Base-by-base conservation (phyloP, 2,888 invertebrate species). In the Ypsolopha scabrella region DNA sequence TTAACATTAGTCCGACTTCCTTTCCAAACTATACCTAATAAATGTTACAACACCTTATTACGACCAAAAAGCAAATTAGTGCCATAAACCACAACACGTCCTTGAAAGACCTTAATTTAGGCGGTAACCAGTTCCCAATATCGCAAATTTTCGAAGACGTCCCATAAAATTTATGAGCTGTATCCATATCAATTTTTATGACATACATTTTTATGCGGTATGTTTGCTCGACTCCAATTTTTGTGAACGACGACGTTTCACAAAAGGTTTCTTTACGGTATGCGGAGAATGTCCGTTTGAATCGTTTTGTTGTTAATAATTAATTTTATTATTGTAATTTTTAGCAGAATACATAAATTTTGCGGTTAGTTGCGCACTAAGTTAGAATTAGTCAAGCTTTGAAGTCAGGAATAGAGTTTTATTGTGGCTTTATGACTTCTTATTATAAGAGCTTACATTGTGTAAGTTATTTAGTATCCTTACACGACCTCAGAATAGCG, bases 81-180 rank as follows among this genome's bases (percentile, higher is more conserved):
- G 6, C 24, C 45, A 38, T 47, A 47, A 47, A 47, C 47, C 47
- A 14, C 47, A 37, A 13, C 14, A 37, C 6, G 37, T 14, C 47
- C 47, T 47, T 47, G 47, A 6, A 14, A 47, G 47, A 47, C 9
- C 9, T 36, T 13, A 37, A 6, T 8, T 9, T 43, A 24, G 36
- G 13, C 9, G 10, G 11, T 14, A 43, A 47, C 13, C 47, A 13
- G 47, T 11, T 14, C 37, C 7, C 11, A 10, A 47, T 11, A 14
- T 37, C 47, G 11, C 65, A 63, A 63, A 59, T 53, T 63, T 24
- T 60, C 60, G 57, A 52, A 59, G 57, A 60, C 43, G 54, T 60
- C 62, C 59, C 57, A 60, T 68, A 64, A 68, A 74, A 72, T 75
- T 75, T 77, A 76, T 65, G 70, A 67, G 54, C 60, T 60, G 61